Conservation (phyloP, 2,888 invertebrate species). For the Girardia tigrina region DNA sequence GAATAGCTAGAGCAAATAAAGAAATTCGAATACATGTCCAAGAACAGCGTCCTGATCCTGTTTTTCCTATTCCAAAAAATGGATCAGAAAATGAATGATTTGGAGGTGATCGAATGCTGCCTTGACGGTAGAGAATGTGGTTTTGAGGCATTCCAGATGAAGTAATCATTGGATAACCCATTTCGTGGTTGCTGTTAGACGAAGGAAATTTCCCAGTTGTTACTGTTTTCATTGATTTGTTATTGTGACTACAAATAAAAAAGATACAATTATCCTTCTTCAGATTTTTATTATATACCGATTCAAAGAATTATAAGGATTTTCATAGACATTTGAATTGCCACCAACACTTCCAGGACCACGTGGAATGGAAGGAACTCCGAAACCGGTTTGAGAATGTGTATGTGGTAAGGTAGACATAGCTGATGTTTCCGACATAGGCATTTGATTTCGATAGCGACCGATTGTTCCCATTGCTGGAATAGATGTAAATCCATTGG, state of each 20-base stretch:
- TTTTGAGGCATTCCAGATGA: background rate
- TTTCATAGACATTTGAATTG: background rate
- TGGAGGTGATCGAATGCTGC: background rate
- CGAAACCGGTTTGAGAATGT: constrained; percentile 10
- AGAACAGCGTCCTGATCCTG: constrained; percentile 21
- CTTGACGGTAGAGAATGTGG: background rate
- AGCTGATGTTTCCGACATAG: constrained; percentile 6
- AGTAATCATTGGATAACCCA: background rate
- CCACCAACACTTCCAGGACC: background rate
- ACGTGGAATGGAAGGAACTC: background rate
- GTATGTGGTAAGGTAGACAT: background rate
- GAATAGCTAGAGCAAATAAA: constrained; percentile 5
- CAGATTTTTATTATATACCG: background rate
- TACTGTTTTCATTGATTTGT: background rate
- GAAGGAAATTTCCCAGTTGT: background rate
- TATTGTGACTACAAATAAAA: background rate
- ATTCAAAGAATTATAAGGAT: constrained; percentile 6
- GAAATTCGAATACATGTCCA: constrained; percentile 1
- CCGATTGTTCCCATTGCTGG: background rate
- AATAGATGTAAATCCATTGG: background rate
- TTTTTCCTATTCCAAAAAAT: background rate
- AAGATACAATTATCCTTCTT: background rate
- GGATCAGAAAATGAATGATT: constrained; percentile 14
- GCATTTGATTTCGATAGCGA: constrained; percentile 8
- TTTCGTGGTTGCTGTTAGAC: background rate